A percentile compares a stretch with the other conserved stretches of the same genome.
Evolutionary conservation across 2,888 invertebrate genomes (phyloP).

Genomic region (Empis livida): DNA sequence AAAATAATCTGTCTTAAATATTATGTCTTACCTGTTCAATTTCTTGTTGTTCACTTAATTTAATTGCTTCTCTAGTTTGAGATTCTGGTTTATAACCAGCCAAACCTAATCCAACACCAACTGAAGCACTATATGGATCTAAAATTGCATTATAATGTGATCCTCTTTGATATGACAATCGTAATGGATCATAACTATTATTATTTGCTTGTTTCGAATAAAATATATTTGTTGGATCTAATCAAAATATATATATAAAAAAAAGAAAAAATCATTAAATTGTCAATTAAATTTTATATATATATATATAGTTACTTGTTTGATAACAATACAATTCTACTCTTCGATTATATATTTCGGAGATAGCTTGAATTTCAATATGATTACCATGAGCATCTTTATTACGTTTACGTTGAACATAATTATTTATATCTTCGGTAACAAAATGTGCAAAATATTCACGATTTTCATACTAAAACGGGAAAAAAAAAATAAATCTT

Average conservation of each 20-base stretch:
- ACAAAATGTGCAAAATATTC: constrained; percentile 82
- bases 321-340: constrained; percentile 60
- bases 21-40: constrained; percentile 69
- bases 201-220: constrained; percentile 57
- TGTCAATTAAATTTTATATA: not conserved
- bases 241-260: too few species aligned
- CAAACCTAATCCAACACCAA: constrained; percentile 74
- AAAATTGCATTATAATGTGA: constrained; percentile 82
- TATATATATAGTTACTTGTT: constrained; percentile 20
- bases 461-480: constrained; percentile 64
- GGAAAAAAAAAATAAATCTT: constrained; percentile 4
- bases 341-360: constrained; percentile 76
- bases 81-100: constrained; percentile 66
- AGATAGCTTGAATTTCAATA: constrained; percentile 81
- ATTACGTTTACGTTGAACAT: constrained; percentile 65
- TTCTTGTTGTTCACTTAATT: constrained; percentile 63
- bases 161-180: constrained; percentile 74
- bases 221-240: constrained; percentile 81
- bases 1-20: too few species aligned
- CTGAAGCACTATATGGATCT: constrained; percentile 66
- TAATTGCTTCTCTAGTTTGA: constrained; percentile 58
- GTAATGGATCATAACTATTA: constrained; percentile 63
- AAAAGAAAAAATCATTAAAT: not conserved
- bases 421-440: constrained; percentile 76
- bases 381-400: constrained; percentile 80